Evolutionary conservation across 2,113 vertebrate species (phyloP).

Genomic region (Gasterosteus aculeatus): DNA sequence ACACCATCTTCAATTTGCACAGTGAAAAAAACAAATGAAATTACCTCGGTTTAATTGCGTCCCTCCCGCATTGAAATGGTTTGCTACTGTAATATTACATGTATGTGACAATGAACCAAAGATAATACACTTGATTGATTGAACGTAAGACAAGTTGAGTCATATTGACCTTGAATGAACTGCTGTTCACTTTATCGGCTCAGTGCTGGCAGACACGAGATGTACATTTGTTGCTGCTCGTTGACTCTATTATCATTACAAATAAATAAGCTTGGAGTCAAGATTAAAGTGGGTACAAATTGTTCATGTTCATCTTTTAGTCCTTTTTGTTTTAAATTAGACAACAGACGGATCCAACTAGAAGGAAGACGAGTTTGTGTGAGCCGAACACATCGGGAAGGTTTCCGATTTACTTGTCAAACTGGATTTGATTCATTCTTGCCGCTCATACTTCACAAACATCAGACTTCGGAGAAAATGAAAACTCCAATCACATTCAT

Average conservation of each 20-base stretch:
- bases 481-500: neutral
- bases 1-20: slow-evolving; percentile 31
- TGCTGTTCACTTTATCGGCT: neutral
- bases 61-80: slow-evolving; percentile 16
- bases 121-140: slow-evolving; percentile 22
- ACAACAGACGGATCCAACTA: neutral
- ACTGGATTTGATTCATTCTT: neutral
- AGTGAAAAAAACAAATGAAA: slow-evolving; percentile 17
- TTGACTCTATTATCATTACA: neutral
- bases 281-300: neutral
- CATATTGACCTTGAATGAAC: neutral
- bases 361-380: neutral
- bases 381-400: neutral
- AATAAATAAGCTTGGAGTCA: neutral
- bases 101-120: neutral
- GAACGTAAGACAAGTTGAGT: slow-evolving; percentile 11
- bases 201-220: neutral
- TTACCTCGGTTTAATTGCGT: slow-evolving; percentile 26
- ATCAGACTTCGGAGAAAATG: neutral
- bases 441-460: neutral
- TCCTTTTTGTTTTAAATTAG: neutral
- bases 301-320: slow-evolving; percentile 1
- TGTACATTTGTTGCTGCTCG: neutral
- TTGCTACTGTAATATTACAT: slow-evolving; percentile 8
- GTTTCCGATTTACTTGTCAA: slow-evolving; percentile 3